Conservation (phyloP, 2,113 vertebrate species). For the Pygoscelis antarcticus region DNA sequence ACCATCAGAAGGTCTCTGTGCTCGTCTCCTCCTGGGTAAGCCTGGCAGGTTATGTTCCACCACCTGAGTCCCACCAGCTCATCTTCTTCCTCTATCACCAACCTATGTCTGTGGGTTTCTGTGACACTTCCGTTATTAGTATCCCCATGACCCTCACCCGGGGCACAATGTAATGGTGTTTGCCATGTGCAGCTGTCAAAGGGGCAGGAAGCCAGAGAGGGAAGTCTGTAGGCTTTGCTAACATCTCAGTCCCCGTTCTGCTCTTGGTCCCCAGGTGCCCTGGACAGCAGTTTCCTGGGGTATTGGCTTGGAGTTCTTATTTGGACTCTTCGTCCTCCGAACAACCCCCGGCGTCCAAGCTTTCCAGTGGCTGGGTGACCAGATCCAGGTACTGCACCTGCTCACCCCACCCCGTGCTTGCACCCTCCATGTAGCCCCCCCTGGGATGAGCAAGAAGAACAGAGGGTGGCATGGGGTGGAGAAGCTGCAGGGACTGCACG, state of each 20-base stretch:
- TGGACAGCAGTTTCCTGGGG: constrained; percentile 91
- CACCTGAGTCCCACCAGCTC: background rate
- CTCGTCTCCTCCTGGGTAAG: background rate
- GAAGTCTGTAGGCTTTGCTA: background rate
- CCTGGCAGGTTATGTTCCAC: background rate
- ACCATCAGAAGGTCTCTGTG: background rate
- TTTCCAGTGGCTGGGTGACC: constrained; percentile 89
- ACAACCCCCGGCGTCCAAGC: constrained; percentile 82
- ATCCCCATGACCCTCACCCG: background rate
- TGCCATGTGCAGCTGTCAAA: background rate
- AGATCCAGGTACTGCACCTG: constrained; percentile 84
- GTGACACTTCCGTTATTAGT: background rate
- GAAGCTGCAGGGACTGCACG: background rate
- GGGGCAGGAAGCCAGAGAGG: background rate
- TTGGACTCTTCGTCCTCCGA: constrained; percentile 90
- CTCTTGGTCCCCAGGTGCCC: constrained; percentile 76
- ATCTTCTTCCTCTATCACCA: background rate
- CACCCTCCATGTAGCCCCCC: background rate
- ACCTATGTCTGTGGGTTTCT: background rate
- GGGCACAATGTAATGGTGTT: background rate
- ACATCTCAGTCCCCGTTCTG: background rate
- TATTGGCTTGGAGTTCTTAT: constrained; percentile 86
- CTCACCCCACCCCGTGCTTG: background rate
- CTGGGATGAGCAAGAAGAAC: background rate
- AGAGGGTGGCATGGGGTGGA: background rate